phyloP scores from a whole-genome alignment of 2,888 invertebrate genomes.

The Tetranychus piercei region DNA sequence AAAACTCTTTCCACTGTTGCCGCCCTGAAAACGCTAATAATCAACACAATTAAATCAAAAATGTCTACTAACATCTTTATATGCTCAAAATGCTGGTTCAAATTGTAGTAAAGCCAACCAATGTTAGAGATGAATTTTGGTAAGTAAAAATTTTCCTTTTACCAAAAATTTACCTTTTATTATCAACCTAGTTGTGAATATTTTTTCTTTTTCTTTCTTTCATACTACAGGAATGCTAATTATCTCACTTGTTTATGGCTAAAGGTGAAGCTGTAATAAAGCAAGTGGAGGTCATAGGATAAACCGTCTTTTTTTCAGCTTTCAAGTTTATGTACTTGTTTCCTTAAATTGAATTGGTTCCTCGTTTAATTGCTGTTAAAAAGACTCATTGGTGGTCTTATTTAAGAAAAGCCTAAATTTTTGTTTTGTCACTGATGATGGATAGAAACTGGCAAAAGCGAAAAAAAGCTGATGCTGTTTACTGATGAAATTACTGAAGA shows the following conservation, averaged over 20 bases:
- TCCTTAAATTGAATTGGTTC: not conserved
- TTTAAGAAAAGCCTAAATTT: not conserved
- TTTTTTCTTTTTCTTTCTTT: not conserved
- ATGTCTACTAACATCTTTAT: no score
- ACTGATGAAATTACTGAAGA: no score
- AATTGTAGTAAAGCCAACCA: not conserved
- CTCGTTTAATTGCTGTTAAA: not conserved
- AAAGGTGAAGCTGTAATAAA: not conserved
- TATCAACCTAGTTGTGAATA: not conserved
- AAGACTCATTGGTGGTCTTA: not conserved
- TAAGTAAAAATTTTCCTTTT: not conserved
- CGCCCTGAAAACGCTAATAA: no score
- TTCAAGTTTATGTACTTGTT: not conserved
- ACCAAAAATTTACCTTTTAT: not conserved
- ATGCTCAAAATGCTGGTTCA: not conserved
- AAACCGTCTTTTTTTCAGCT: not conserved
- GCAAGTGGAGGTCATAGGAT: not conserved
- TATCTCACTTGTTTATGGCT: not conserved
- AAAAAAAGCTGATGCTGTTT: no score
- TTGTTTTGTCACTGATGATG: not conserved
- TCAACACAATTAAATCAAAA: no score
- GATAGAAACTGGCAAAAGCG: not conserved
- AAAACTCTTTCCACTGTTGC: no score
- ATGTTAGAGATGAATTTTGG: not conserved
- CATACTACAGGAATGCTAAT: not conserved